Evolutionary conservation across 2,888 invertebrate species (phyloP), one percentile per base, ranked within the genome.

Genomic region (Elmis aenea): DNA sequence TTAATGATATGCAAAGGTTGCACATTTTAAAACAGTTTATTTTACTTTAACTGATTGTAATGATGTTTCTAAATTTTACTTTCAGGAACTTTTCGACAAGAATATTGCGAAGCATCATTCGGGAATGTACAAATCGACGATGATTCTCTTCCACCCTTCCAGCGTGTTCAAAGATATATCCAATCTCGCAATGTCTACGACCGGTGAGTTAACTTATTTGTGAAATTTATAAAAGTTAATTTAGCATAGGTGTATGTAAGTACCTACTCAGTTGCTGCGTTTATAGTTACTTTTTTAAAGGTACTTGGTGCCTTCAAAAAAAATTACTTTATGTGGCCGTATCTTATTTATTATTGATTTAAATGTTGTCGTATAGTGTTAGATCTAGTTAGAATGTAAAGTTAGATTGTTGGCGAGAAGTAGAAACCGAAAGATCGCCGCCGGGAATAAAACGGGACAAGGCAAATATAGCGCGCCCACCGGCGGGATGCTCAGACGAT

Each of bases 81-180:
- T 57, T 5, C 47, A 64, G 65, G 61, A 37, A 54, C 55, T 13
- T 65, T 57, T 47, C 64, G 62, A 38, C 63, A 64, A 51, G 62
- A 62, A 18, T 63, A 64, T 46, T n/a, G n/a, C n/a, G n/a, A n/a
- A n/a, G 60, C 58, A 14, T 45, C 54, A 13, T 40, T 49, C 13
- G 49, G 54, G 25, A 48, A 44, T 27, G 45, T 45, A 12, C 51
- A 50, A 31, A 44, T 42, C 27, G 58, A 57, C 37, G 61, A 62
- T 39, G 53, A 57, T 13, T 42, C 54, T 2, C 48, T 64, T 26
- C 58, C 62, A 14, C 64, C 65, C 2, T 45, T 66, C 13, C 49
- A 55, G 29, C 59, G 62, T 12, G 48, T 66, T 33, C 58, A 61
- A 49, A 63, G 61, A 41, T 64, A 62, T 45, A 62, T 60, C 20